Conservation (phyloP, 2,888 invertebrate species). For the Atherix ibis region DNA sequence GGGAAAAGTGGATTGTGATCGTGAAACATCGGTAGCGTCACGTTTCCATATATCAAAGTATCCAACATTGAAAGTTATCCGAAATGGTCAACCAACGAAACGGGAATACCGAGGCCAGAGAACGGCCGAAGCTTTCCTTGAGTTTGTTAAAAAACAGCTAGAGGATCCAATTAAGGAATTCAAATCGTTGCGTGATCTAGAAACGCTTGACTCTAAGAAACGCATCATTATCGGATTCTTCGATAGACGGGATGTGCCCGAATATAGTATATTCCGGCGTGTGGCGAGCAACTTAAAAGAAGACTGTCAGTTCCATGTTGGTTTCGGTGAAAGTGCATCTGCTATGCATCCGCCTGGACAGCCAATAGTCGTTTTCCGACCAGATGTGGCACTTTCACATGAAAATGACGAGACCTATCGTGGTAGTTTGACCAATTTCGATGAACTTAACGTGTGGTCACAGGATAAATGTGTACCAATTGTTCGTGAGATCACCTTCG, state of each 20-base stretch:
- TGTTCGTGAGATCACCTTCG: constrained; percentile 97
- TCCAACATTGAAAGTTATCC: constrained; percentile 89
- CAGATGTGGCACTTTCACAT: constrained; percentile 61
- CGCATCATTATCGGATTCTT: constrained; percentile 85
- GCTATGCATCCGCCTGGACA: constrained; percentile 75
- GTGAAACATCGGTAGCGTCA: constrained; percentile 70
- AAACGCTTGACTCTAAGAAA: constrained; percentile 60
- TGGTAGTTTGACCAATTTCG: constrained; percentile 59
- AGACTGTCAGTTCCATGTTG: constrained; percentile 88
- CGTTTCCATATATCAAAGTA: constrained; percentile 96
- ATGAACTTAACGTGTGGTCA: constrained; percentile 78
- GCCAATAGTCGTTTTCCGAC: constrained; percentile 68
- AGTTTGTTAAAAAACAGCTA: constrained; percentile 77
- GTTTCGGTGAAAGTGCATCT: constrained; percentile 67
- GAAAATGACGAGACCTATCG: constrained; percentile 71
- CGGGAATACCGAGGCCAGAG: constrained; percentile 82
- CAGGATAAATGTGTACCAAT: constrained; percentile 89
- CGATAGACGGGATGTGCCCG: constrained; percentile 58
- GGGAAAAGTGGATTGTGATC: constrained; percentile 95
- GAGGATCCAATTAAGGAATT: constrained; percentile 75
- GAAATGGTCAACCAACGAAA: constrained; percentile 80
- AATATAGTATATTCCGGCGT: constrained; percentile 63
- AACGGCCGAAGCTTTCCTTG: constrained; percentile 77
- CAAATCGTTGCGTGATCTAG: constrained; percentile 51
- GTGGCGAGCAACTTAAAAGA: constrained; percentile 82